These are phyloP conservation scores for Micropterix aruncella DNA, from an alignment of 2,888 invertebrate genomes.

Conservation along the genomic window DNA sequence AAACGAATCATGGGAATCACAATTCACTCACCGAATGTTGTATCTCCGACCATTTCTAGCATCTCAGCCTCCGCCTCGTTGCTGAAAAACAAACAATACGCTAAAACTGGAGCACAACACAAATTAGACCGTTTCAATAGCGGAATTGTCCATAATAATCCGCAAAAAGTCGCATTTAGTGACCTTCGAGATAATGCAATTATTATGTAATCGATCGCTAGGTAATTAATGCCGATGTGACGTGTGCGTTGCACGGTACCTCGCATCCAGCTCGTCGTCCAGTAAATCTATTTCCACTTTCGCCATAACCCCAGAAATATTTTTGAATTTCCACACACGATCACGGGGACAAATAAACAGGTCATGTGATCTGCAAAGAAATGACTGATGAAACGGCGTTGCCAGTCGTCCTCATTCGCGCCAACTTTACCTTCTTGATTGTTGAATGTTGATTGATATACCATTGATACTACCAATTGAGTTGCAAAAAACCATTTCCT, in stretches of 20 bases:
- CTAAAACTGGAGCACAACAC: too few relatives aligned
- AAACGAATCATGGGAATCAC: too few relatives aligned
- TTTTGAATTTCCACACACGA: constrained; percentile 35
- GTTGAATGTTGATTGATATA: too few relatives aligned
- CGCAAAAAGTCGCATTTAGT: background rate
- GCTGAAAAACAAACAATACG: background rate
- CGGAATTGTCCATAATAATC: background rate
- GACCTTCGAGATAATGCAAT: background rate
- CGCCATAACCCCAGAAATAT: constrained; percentile 17
- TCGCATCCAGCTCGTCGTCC: constrained; percentile 26
- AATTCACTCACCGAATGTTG: constrained; percentile 25
- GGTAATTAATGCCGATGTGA: too few relatives aligned
- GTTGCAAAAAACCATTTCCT: too few relatives aligned
- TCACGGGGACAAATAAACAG: constrained; percentile 39
- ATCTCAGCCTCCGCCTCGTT: constrained; percentile 26
- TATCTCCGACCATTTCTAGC: constrained; percentile 32
- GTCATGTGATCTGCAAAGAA: constrained; percentile 29
- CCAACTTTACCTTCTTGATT: too few relatives aligned
- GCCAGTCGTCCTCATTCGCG: too few relatives aligned
- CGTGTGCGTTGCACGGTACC: too few relatives aligned
- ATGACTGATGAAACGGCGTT: too few relatives aligned
- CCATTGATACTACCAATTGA: too few relatives aligned
- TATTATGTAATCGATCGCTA: background rate
- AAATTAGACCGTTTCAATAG: too few relatives aligned
- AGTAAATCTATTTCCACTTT: constrained; percentile 27